Percentiles rank a stretch among this genome's conserved stretches.
Evolutionary conservation across 2,888 invertebrate genomes (phyloP).

Genomic region (Drosophila hawaiiensis): DNA sequence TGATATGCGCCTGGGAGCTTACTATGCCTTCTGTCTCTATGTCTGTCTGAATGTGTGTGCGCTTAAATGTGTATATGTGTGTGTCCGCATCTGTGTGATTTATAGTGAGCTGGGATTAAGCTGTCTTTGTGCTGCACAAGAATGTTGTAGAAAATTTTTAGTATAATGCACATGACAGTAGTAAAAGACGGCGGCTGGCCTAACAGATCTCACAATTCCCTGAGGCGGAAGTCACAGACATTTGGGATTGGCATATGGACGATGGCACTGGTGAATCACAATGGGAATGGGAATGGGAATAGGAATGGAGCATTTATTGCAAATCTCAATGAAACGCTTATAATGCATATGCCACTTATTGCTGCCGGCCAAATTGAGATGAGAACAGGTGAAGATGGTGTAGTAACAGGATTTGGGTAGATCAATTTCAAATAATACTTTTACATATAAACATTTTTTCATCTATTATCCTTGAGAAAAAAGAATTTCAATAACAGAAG

Average conservation of each 20-base stretch:
- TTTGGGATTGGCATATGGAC: constrained; percentile 39
- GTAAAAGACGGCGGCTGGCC: constrained; percentile 35
- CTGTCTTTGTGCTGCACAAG: constrained; percentile 71
- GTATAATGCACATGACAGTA: constrained; percentile 62
- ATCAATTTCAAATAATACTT: background rate
- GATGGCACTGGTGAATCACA: constrained; percentile 14
- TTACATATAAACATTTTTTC: background rate
- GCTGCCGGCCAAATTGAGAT: constrained; percentile 4
- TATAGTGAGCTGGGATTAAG: constrained; percentile 80
- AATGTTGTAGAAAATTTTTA: constrained; percentile 71
- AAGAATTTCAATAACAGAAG: background rate
- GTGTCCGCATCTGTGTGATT: constrained; percentile 62
- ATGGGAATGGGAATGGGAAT: constrained; percentile 12
- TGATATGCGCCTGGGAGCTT: constrained; percentile 77
- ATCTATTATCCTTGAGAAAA: background rate
- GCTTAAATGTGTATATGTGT: constrained; percentile 5
- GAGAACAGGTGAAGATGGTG: background rate
- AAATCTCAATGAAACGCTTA: constrained; percentile 35
- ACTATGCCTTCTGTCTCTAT: constrained; percentile 63
- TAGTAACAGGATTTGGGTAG: background rate
- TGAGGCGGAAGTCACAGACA: constrained; percentile 54
- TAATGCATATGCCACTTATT: constrained; percentile 26
- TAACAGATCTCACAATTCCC: constrained; percentile 45
- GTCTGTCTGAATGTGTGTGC: constrained; percentile 22
- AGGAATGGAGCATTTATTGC: constrained; percentile 10